A percentile compares a stretch with the other conserved stretches of the same genome.
These are phyloP conservation scores for Dendrophyllia cribrosa DNA, from an alignment of 64 coral and sea anemone species.

Conservation along the genomic window DNA sequence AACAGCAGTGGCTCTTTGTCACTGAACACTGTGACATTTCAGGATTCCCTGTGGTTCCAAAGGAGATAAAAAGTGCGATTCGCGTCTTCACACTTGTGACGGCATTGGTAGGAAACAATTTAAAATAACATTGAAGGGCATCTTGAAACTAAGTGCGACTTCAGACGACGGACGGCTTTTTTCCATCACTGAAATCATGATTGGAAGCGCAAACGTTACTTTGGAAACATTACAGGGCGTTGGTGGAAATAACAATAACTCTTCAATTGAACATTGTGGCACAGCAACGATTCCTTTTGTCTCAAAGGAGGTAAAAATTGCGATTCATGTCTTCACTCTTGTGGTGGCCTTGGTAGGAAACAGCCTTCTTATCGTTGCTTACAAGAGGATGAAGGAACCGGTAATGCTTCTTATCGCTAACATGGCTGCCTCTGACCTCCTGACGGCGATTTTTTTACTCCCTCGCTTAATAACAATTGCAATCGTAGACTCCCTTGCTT, in stretches of 20 bases:
- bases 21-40: background rate
- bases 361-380: constrained; percentile 51
- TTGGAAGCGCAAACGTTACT: background rate
- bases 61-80: background rate
- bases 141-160: too few species aligned
- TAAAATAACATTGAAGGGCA: too few species aligned
- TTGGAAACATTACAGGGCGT: background rate
- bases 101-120: too few species aligned
- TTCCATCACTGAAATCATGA: background rate
- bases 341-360: constrained; percentile 41
- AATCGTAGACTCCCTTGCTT: too few species aligned
- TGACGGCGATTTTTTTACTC: constrained; percentile 41
- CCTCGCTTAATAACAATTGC: constrained; percentile 54
- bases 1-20: background rate
- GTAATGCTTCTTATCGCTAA: constrained; percentile 73
- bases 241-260: background rate
- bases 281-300: background rate
- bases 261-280: background rate
- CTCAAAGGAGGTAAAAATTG: background rate
- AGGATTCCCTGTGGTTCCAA: too few species aligned
- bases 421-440: constrained; percentile 78
- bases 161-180: too few species aligned
- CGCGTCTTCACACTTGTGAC: background rate
- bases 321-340: background rate
- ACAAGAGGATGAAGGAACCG: constrained; percentile 45